Percentiles rank a stretch among this genome's conserved stretches.
Evolutionary conservation across 1,140 invertebrate species (phyloP).

Genomic region (Pogonomyrmex barbatus): DNA sequence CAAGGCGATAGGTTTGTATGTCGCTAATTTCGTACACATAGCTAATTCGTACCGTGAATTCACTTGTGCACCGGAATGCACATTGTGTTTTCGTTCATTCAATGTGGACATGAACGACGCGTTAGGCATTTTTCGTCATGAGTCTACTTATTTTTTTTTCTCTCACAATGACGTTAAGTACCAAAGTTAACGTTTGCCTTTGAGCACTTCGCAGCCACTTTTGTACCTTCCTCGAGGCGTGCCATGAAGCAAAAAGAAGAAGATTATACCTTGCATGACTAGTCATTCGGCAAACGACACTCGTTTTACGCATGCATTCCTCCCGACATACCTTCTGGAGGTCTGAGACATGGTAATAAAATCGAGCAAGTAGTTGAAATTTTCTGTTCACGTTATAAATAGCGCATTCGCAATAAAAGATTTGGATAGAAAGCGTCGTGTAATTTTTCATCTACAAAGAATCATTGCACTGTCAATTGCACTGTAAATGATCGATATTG

Average conservation of each 20-base stretch:
- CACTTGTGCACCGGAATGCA: background rate
- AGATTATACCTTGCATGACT: constrained; percentile 62
- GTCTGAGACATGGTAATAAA: constrained; percentile 26
- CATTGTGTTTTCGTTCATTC: background rate
- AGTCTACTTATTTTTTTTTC: background rate
- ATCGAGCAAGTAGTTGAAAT: background rate
- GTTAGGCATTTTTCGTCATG: constrained; percentile 17
- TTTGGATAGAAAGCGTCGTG: background rate
- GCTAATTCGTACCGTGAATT: constrained; percentile 20
- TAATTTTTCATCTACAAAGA: background rate
- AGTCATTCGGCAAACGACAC: constrained; percentile 56
- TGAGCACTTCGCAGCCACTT: constrained; percentile 29
- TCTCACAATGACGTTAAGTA: constrained; percentile 53
- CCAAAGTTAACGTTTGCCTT: constrained; percentile 48
- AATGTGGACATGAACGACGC: background rate
- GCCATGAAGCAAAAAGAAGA: background rate
- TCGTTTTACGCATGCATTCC: constrained; percentile 42
- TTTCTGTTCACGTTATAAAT: constrained; percentile 33
- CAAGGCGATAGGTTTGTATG: background rate
- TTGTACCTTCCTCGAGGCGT: constrained; percentile 10
- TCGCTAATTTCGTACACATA: constrained; percentile 30
- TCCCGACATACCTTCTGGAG: background rate
- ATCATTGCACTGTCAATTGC: constrained; percentile 31
- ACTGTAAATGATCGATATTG: constrained; percentile 59
- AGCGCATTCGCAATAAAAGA: background rate